A percentile compares a stretch with the other conserved stretches of the same genome.
Conservation (phyloP, 2,888 invertebrate species). For the Catocala fraxini region DNA sequence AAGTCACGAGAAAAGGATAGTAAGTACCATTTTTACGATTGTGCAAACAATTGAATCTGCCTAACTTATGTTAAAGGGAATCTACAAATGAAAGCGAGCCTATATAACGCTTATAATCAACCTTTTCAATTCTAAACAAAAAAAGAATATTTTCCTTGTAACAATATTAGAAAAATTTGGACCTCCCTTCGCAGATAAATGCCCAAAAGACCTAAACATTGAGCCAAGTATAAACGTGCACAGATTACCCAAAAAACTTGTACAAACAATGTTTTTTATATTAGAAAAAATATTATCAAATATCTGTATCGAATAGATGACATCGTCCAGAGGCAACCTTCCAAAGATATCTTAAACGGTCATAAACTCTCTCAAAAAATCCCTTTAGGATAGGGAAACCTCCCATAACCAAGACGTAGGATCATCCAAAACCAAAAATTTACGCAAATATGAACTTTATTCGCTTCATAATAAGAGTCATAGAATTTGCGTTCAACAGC, state of each 20-base stretch:
- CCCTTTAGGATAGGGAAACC: conserved; percentile 51
- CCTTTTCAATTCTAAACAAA: conserved; percentile 1
- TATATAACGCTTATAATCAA: too few species aligned
- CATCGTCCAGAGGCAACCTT: conserved; percentile 35
- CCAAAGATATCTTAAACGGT: conserved; percentile 58
- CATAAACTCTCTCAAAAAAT: conserved; percentile 64
- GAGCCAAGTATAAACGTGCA: conserved; percentile 19
- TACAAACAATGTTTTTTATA: conserved; percentile 34
- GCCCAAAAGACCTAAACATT: conserved; percentile 9
- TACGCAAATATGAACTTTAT: conserved; percentile 28
- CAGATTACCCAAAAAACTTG: conserved; percentile 36
- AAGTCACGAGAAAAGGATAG: too few species aligned
- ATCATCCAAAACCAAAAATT: neutral
- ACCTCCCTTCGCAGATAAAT: conserved; percentile 2
- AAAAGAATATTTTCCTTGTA: conserved; percentile 1
- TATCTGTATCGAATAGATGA: conserved; percentile 42
- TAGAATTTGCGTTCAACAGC: neutral
- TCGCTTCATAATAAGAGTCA: rapidly evolving
- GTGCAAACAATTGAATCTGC: too few species aligned
- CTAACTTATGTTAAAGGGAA: too few species aligned
- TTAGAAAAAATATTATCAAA: conserved; percentile 48
- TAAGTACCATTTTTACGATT: too few species aligned
- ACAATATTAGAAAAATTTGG: neutral
- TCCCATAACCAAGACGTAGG: conserved; percentile 17
- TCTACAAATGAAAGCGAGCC: too few species aligned